Evolutionary conservation across 2,797 vertebrate species (phyloP), one percentile per base, ranked within the genome.

Genomic region (Sebastes oblongus): DNA sequence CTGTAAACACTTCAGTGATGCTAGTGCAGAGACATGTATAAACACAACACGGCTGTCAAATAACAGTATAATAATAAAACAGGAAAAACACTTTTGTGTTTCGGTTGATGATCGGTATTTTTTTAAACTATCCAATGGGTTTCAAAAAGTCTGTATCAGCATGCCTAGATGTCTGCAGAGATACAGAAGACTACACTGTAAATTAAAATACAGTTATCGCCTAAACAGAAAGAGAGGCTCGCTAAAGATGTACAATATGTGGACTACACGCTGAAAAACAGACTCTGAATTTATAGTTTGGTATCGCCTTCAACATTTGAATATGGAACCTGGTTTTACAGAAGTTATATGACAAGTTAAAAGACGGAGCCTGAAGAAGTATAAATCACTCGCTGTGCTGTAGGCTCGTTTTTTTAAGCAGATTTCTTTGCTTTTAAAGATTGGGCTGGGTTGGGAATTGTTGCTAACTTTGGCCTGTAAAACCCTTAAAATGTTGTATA

Each of bases 1-100:
- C 66, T 72, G 59, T 55, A 67, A 50, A 59, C 71, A 64, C 65
- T 86, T 74, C 10, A 85, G 65, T 18, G 46, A 64, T 62, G 75
- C 81, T 29, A 16, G 64, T 64, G 75, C 68, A 54, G 80, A 81
- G 69, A 67, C 50, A 13, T 64, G 16, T 50, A 75, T 66, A 79
- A 80, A 83, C 64, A 67, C 54, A 65, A 20, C 56, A 70, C 58
- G 56, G 18, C 50, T 78, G 67, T 52, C 55, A 58, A 50, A 67
- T 18, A 32, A 50, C 7, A 50, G 7, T 20, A 20, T 20, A 20
- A 50, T 50, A 50, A 50, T 50, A 50, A 50, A 50, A 4, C 46
- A 50, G 58, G 30, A 66, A 72, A 79, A 62, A 24, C 50, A 69
- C 56, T 75, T 59, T 27, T 20, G 6, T 24, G 25, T 65, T 77